phyloP scores from a whole-genome alignment of 2,113 vertebrate species.

The Alexandromys fortis region DNA sequence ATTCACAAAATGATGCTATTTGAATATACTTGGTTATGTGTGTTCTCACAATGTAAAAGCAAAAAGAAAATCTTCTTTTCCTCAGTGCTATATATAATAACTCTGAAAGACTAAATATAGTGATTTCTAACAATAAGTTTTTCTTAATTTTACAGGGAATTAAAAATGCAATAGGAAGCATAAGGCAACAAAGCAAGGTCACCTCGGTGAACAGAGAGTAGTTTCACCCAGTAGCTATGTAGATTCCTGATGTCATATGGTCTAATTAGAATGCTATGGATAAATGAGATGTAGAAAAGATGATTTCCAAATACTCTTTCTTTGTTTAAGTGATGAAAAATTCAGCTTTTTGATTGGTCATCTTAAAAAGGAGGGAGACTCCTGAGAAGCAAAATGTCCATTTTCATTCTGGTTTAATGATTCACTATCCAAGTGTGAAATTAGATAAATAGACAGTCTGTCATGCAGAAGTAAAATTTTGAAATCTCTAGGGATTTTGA shows the following conservation, averaged over 20 bases:
- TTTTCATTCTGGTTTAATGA: conserved; percentile 77
- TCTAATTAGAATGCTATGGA: conserved; percentile 52
- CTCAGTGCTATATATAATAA: neutral
- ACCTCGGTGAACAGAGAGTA: conserved; percentile 15
- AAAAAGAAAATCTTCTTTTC: neutral
- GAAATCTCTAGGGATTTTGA: conserved; percentile 35
- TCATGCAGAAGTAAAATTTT: conserved; percentile 49
- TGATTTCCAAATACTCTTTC: conserved; percentile 62
- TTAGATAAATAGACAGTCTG: conserved; percentile 69
- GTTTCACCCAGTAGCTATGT: neutral
- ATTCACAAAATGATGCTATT: neutral
- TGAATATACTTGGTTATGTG: neutral
- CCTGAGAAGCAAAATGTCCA: conserved; percentile 56
- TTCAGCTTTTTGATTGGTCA: conserved; percentile 51
- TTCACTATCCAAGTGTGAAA: conserved; percentile 72
- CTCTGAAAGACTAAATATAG: neutral
- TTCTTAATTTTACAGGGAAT: neutral
- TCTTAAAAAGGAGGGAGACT: conserved; percentile 6
- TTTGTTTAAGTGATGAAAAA: conserved; percentile 71
- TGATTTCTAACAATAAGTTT: neutral
- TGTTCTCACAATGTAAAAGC: neutral
- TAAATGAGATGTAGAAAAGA: conserved; percentile 56
- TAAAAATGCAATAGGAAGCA: neutral
- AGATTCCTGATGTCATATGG: conserved; percentile 41
- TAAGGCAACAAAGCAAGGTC: conserved; percentile 49